Evolutionary conservation across 2,888 invertebrate species (phyloP).

Genomic region (Drosophila nigricruria): DNA sequence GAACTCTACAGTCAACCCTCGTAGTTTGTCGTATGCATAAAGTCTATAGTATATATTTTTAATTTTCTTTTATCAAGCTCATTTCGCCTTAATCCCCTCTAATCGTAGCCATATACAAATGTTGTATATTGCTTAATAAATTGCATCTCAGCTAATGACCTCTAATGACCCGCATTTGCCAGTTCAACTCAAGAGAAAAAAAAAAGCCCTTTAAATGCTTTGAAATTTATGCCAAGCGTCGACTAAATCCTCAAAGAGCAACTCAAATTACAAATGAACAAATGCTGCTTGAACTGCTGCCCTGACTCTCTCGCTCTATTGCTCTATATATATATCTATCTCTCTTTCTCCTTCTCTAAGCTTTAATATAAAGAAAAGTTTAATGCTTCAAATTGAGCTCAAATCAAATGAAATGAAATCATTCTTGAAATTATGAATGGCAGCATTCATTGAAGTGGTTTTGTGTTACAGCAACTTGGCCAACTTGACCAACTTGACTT

Average conservation of each 20-base stretch:
- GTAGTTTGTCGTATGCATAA: neutral
- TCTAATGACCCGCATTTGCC: neutral
- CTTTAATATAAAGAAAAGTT: slow-evolving; percentile 7
- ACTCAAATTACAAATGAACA: slow-evolving; percentile 21
- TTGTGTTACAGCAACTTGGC: too few relatives aligned
- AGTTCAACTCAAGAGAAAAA: neutral
- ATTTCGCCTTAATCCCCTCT: neutral
- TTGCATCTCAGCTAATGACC: slow-evolving; percentile 6
- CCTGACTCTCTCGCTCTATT: neutral
- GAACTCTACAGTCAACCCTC: neutral
- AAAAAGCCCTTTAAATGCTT: slow-evolving; percentile 4
- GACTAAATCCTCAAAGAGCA: slow-evolving; percentile 7
- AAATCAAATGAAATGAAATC: slow-evolving; percentile 28
- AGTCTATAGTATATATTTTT: neutral
- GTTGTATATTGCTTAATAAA: neutral
- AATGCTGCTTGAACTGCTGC: neutral
- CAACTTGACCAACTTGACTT: neutral
- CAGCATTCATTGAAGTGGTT: slow-evolving; percentile 12
- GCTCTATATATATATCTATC: too few relatives aligned
- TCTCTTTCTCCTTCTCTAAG: neutral
- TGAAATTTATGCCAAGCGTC: slow-evolving; percentile 19
- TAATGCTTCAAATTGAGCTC: slow-evolving; percentile 5
- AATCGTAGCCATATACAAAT: neutral
- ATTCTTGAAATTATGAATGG: slow-evolving; percentile 27
- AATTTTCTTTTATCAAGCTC: neutral